Conservation (phyloP, 2,888 invertebrate genomes). For the Dryadula phaetusa region DNA sequence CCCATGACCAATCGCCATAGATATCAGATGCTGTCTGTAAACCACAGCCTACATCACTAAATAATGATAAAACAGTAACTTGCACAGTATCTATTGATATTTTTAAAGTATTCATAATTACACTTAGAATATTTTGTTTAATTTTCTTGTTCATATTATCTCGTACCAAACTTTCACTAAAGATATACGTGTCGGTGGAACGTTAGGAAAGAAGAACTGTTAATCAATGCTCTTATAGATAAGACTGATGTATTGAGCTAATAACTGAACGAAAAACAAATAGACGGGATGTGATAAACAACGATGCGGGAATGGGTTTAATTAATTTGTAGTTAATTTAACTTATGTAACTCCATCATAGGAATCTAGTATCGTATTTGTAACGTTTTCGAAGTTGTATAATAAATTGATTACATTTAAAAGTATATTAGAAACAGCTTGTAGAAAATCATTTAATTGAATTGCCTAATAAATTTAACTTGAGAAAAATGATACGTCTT, state of each 20-base stretch:
- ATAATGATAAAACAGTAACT: no score
- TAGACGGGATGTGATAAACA: slow-evolving; percentile 7
- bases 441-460: no score
- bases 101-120: no score
- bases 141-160: background rate
- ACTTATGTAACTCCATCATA: background rate
- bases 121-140: no score
- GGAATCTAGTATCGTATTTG: background rate
- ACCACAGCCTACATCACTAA: no score
- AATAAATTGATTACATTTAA: background rate
- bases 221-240: background rate
- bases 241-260: background rate
- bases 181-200: background rate
- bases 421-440: background rate
- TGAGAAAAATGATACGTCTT: no score
- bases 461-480: no score
- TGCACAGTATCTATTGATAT: no score
- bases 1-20: no score
- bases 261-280: slow-evolving; percentile 14
- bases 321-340: slow-evolving; percentile 14
- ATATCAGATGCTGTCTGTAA: no score
- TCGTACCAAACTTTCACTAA: background rate
- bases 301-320: slow-evolving; percentile 1
- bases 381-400: background rate
- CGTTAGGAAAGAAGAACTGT: background rate